Conservation (phyloP, 2,113 vertebrate genomes). For the Phoenicopterus ruber region DNA sequence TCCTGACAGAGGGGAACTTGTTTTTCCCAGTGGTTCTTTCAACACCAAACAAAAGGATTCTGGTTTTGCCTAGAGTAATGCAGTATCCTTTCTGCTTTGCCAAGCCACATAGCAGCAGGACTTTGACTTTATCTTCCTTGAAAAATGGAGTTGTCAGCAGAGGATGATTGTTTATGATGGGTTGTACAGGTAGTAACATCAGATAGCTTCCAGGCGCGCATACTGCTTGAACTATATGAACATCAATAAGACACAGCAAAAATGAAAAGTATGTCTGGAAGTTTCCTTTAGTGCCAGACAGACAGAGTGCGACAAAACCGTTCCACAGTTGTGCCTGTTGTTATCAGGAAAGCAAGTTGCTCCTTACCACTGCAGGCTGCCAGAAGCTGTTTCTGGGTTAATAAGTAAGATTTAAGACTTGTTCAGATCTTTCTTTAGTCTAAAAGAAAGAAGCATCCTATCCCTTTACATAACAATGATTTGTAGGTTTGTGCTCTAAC, state of each 20-base stretch:
- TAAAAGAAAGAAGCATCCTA: neutral
- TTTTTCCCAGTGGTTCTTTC: neutral
- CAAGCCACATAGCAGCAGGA: neutral
- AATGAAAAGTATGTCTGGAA: slow-evolving; percentile 36
- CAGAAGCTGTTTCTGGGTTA: neutral
- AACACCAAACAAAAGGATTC: neutral
- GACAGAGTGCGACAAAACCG: neutral
- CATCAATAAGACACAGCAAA: slow-evolving; percentile 21
- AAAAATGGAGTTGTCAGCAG: slow-evolving; percentile 40
- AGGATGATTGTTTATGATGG: slow-evolving; percentile 46
- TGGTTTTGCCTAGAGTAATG: neutral
- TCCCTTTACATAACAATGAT: neutral
- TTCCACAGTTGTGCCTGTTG: neutral
- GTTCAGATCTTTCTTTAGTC: neutral
- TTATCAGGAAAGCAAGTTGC: neutral
- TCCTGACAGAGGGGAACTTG: neutral
- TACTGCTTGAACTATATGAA: slow-evolving; percentile 21
- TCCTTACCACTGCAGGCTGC: neutral
- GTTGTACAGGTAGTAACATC: slow-evolving; percentile 44
- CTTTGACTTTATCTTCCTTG: slow-evolving; percentile 31
- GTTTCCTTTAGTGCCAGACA: neutral
- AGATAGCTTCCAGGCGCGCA: slow-evolving; percentile 26
- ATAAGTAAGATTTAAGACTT: neutral
- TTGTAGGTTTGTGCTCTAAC: neutral
- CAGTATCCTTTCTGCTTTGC: neutral